Percentiles rank a stretch among this genome's conserved stretches.
These are phyloP conservation scores for Nymphalis urticae DNA, from an alignment of 2,888 invertebrate species.

Conservation along the genomic window DNA sequence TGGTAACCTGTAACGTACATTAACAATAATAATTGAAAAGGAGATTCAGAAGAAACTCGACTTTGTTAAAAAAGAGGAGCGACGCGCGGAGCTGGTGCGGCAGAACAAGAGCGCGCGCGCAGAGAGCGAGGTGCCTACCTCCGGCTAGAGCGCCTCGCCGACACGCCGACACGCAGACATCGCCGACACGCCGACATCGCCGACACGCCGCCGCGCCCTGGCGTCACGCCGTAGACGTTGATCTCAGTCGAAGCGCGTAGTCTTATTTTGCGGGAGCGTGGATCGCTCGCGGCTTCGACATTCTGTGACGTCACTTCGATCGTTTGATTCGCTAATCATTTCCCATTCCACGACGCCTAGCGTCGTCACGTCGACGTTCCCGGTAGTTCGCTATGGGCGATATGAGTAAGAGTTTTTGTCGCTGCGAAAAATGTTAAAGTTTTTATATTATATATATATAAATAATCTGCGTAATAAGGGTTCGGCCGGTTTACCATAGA, in stretches of 20 bases:
- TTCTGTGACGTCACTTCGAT: not conserved
- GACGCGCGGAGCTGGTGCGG: constrained; percentile 94
- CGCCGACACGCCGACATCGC: constrained; percentile 11
- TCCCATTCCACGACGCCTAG: not conserved
- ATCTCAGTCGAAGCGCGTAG: constrained; percentile 22
- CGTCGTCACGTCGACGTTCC: not conserved
- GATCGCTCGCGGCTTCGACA: constrained; percentile 1
- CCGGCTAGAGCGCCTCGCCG: constrained; percentile 54
- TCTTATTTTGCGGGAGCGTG: constrained; percentile 24
- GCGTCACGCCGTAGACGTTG: constrained; percentile 22
- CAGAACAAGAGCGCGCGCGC: constrained; percentile 91
- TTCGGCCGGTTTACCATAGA: constrained; percentile 4
- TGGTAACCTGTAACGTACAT: too few relatives aligned
- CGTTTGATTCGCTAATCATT: not conserved
- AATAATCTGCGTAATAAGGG: constrained; percentile 6
- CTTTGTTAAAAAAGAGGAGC: constrained; percentile 92
- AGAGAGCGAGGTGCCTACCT: constrained; percentile 84
- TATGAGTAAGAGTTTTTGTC: constrained; percentile 8
- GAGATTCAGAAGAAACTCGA: constrained; percentile 93
- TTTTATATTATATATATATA: constrained; percentile 17
- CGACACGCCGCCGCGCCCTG: constrained; percentile 8
- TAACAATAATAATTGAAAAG: too few relatives aligned
- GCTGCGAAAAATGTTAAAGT: constrained; percentile 5
- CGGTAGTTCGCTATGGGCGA: not conserved
- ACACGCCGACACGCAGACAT: constrained; percentile 19